Evolutionary conservation across 1,140 invertebrate genomes (phyloP).

Genomic region (Anagrus nilaparvatae): DNA sequence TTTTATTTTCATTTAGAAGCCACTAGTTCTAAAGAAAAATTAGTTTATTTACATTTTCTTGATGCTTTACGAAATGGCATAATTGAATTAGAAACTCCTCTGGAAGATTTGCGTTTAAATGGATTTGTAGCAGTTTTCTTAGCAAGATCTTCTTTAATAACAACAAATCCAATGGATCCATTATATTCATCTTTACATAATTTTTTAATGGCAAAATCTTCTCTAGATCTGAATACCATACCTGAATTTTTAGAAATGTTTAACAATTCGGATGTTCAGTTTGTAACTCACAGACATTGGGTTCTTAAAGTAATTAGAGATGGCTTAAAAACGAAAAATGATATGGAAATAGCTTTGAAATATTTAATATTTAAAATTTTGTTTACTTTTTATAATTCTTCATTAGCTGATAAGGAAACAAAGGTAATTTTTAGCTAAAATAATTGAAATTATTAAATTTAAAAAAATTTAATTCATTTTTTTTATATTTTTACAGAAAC

Average conservation of each 20-base stretch:
- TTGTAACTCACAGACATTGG: slow-evolving; percentile 51
- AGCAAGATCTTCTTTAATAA: slow-evolving; percentile 51
- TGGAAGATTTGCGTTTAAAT: slow-evolving; percentile 46
- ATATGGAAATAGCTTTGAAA: slow-evolving; percentile 48
- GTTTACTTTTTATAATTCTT: slow-evolving; percentile 41
- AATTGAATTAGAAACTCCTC: slow-evolving; percentile 22
- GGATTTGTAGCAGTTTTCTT: slow-evolving; percentile 61
- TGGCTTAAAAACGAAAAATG: slow-evolving; percentile 48
- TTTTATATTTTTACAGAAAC: slow-evolving; percentile 28
- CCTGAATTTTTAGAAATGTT: slow-evolving; percentile 67
- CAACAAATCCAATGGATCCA: slow-evolving; percentile 54
- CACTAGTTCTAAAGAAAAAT: slow-evolving; percentile 43
- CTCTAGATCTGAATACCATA: slow-evolving; percentile 56
- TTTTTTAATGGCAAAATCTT: slow-evolving; percentile 60
- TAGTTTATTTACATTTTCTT: slow-evolving; percentile 40
- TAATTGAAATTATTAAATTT: slow-evolving; percentile 2
- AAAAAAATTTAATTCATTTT: neutral
- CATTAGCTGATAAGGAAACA: slow-evolving; percentile 35
- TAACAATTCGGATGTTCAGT: slow-evolving; percentile 55
- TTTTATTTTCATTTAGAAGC: slow-evolving; percentile 59
- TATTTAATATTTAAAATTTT: slow-evolving; percentile 51
- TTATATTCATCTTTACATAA: slow-evolving; percentile 57
- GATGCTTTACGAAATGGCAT: slow-evolving; percentile 45
- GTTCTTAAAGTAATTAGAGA: slow-evolving; percentile 56
- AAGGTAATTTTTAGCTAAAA: slow-evolving; percentile 35